Evolutionary conservation across 2,888 invertebrate genomes (phyloP).

Genomic region (Diplolepis rosae): DNA sequence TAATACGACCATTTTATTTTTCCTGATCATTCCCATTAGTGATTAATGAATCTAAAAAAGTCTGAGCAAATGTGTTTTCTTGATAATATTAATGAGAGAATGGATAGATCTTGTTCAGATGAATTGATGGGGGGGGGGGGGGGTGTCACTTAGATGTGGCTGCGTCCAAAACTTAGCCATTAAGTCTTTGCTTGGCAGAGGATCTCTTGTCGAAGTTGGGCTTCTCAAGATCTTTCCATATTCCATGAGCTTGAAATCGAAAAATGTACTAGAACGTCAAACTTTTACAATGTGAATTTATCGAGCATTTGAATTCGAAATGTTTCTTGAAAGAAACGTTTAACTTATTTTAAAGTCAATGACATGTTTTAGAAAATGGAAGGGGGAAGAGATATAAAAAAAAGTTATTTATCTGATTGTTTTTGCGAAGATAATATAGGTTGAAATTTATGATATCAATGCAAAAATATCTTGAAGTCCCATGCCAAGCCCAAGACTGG

Average conservation of each 20-base stretch:
- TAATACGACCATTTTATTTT: no score
- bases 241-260: constrained; percentile 49
- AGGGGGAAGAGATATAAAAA: no score
- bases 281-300: neutral
- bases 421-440: no score
- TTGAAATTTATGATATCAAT: no score
- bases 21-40: no score
- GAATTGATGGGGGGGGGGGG: constrained; percentile 40
- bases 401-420: no score
- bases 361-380: no score
- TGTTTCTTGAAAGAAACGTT: no score
- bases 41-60: no score
- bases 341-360: no score
- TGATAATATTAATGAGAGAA: constrained; percentile 14
- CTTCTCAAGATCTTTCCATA: constrained; percentile 55
- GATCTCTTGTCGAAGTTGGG: constrained; percentile 58
- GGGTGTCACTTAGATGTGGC: constrained; percentile 62
- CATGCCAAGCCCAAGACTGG: no score
- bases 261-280: constrained; percentile 24
- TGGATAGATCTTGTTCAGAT: constrained; percentile 29
- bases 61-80: neutral
- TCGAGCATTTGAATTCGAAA: neutral
- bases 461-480: no score
- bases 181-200: constrained; percentile 62
- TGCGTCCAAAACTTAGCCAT: constrained; percentile 67